Evolutionary conservation across 2,797 vertebrate species (phyloP), one percentile per base, ranked within the genome.

Genomic region (Clangula hyemalis): DNA sequence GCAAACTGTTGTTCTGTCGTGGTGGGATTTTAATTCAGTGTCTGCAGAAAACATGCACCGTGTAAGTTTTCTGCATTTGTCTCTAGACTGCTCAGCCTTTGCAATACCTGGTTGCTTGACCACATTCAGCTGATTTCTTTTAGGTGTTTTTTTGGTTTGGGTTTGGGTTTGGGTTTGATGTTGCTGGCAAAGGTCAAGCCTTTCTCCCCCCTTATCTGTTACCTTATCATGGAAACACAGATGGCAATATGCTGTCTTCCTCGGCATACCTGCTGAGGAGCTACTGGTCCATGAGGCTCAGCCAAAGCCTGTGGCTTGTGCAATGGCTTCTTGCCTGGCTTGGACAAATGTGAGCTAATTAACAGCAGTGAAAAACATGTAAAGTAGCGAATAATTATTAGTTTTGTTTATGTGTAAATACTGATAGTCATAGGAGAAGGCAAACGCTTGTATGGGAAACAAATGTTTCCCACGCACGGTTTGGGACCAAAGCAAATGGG

Each of bases 321-420:
- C 39, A n/a, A 18, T 64, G 60, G 3, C 73, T 81, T 85, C 66
- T 56, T 75, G 68, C 60, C 85, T 70, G 66, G 20, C 28, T 70
- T 66, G 58, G 22, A 30, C 17, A 51, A 57, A 38, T 61, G 54
- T 47, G 62, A 75, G 38, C 36, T 69, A 68, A 73, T 83, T 65
- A 93, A 49, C 14, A 65, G 61, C 34, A 80, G 8, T 24, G 11
- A 71, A 91, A 49, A 57, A 53, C 3, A 0, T 64, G 57, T 73
- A 80, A 76, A 76, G 18, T 28, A 90, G 49, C 61, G 79, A 91
- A 65, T 76, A 61, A 45, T 28, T 12, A 91, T 78, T 73, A 4
- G 12, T 79, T 93, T 84, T 95, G 66, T 87, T 93, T 92, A 77
- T 87, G 10, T 87, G 15, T 57, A 80, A 96, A 74, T 82, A 82